Percentiles rank a stretch among this genome's conserved stretches.
These are phyloP conservation scores for Marronus borbonicus DNA, from an alignment of 2,888 invertebrate species.

Conservation along the genomic window DNA sequence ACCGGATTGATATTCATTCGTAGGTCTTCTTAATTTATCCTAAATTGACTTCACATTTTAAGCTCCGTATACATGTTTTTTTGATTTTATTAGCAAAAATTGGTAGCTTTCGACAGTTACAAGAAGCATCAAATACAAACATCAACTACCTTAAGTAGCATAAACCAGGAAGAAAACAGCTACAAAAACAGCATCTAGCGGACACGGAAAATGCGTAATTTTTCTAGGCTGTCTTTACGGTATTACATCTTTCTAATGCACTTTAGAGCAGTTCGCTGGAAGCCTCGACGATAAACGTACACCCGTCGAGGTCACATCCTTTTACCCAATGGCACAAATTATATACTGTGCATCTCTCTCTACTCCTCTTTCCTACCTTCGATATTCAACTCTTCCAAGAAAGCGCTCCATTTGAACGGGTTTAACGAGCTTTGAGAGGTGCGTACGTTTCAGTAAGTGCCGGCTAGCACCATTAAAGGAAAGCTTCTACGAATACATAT, in stretches of 20 bases:
- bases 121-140: too few species aligned
- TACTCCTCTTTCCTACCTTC: background rate
- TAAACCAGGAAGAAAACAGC: too few species aligned
- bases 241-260: slow-evolving; percentile 22
- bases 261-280: slow-evolving; percentile 5
- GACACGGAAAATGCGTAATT: slow-evolving; percentile 16
- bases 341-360: background rate
- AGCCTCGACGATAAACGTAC: slow-evolving; percentile 5
- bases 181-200: background rate
- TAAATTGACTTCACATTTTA: too few species aligned
- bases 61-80: too few species aligned
- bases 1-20: too few species aligned
- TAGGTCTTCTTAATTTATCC: too few species aligned
- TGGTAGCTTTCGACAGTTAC: too few species aligned
- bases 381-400: background rate
- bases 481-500: background rate
- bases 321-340: slow-evolving; percentile 38
- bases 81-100: too few species aligned
- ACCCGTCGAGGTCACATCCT: slow-evolving; percentile 34
- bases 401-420: slow-evolving; percentile 1
- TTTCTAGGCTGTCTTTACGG: slow-evolving; percentile 37
- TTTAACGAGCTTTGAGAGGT: background rate
- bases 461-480: background rate
- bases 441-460: slow-evolving; percentile 1
- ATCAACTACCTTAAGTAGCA: too few species aligned